Percentiles rank a stretch among this genome's conserved stretches.
Evolutionary conservation across 2,797 vertebrate genomes (phyloP).

Genomic region (Tenualosa ilisha): DNA sequence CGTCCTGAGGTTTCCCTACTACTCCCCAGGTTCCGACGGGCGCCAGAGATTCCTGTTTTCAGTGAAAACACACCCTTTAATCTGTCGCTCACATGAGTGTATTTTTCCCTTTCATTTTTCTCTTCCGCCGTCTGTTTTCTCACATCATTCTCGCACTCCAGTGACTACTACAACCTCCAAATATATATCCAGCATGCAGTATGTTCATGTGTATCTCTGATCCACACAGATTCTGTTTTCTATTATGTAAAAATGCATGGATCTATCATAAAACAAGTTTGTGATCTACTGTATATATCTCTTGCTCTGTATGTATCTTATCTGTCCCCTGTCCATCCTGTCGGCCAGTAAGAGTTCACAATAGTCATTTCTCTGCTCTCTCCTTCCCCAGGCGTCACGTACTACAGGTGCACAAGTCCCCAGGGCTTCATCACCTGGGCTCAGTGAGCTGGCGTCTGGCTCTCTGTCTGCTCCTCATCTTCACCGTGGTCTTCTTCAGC

Average conservation of each 20-base stretch:
- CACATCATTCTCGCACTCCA: constrained; percentile 3
- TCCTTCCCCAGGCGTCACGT: neutral
- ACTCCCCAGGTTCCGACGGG: neutral
- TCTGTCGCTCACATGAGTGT: neutral
- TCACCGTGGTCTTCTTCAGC: constrained; percentile 82
- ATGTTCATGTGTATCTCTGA: neutral
- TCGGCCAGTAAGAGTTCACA: neutral
- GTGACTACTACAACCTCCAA: neutral
- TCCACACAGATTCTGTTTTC: neutral
- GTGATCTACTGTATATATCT: neutral
- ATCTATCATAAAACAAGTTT: neutral
- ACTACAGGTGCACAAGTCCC: neutral
- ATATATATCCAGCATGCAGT: no score
- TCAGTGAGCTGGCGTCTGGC: constrained; percentile 79
- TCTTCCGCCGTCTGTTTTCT: constrained; percentile 2
- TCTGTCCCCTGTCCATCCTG: neutral
- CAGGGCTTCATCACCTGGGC: constrained; percentile 49
- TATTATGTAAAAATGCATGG: neutral
- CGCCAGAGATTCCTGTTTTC: constrained; percentile 19
- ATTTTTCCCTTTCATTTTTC: neutral
- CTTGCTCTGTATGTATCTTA: neutral
- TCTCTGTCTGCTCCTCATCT: constrained; percentile 79
- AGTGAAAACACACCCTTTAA: constrained; percentile 63
- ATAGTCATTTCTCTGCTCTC: neutral
- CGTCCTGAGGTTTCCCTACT: neutral